Conservation (phyloP, 1,140 invertebrate species). For the Diuraphis noxia region DNA sequence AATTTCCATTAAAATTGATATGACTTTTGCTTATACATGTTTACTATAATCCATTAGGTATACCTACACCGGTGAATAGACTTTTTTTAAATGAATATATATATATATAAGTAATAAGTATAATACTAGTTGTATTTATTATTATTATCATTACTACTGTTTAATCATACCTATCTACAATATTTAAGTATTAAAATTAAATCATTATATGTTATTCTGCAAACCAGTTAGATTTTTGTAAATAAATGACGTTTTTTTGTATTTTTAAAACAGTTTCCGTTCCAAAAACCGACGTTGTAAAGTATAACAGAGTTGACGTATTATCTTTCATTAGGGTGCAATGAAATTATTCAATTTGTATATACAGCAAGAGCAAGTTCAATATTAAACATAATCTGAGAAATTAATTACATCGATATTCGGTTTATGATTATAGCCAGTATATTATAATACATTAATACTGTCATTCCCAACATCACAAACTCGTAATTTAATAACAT, state of each 20-base stretch:
- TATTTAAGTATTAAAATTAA: neutral
- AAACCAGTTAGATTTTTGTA: neutral
- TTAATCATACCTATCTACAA: neutral
- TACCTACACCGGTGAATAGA: neutral
- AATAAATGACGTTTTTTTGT: neutral
- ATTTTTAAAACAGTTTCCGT: neutral
- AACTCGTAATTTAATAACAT: constrained; percentile 37
- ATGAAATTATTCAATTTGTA: too few relatives aligned
- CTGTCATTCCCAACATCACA: constrained; percentile 24
- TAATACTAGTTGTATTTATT: neutral
- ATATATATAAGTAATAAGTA: too few relatives aligned
- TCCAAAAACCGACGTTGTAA: neutral
- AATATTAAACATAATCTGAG: constrained; percentile 31
- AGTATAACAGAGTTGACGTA: neutral
- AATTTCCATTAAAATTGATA: neutral
- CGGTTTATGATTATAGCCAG: constrained; percentile 20
- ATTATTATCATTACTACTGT: neutral
- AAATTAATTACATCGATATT: constrained; percentile 40
- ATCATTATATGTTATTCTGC: neutral
- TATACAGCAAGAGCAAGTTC: neutral
- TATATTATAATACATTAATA: constrained; percentile 35
- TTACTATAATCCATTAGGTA: neutral
- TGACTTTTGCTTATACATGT: neutral
- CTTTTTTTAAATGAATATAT: neutral
- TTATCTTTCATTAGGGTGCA: neutral